Evolutionary conservation across 2,113 vertebrate species (phyloP).

Genomic region (Elephas maximus): DNA sequence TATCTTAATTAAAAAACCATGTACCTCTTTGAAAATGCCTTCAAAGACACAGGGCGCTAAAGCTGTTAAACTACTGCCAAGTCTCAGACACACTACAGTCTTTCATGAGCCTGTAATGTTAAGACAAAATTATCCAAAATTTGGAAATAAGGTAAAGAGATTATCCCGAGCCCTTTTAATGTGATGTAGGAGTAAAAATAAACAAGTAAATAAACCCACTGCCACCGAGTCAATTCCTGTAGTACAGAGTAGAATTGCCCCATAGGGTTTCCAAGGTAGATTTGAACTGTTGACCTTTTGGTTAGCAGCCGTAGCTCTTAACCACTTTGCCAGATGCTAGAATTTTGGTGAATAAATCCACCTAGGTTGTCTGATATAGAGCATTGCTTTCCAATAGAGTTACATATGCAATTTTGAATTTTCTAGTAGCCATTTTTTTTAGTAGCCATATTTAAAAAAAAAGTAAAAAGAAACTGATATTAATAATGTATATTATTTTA

Average conservation of each 20-base stretch:
- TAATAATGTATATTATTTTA: conserved; percentile 22
- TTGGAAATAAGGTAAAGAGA: conserved; percentile 48
- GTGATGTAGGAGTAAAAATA: background rate
- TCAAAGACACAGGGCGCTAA: conserved; percentile 7
- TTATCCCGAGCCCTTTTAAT: background rate
- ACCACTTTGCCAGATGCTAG: no score
- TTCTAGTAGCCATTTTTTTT: background rate
- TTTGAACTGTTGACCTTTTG: no score
- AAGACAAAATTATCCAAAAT: conserved; percentile 30
- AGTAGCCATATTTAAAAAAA: background rate
- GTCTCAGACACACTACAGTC: conserved; percentile 16
- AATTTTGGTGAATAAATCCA: background rate
- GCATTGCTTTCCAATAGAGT: background rate
- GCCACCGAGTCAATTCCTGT: no score
- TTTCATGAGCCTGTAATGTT: conserved; percentile 41
- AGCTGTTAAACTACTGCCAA: background rate
- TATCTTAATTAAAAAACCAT: no score
- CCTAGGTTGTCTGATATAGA: background rate
- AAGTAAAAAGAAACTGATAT: conserved; percentile 42
- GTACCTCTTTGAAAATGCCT: background rate
- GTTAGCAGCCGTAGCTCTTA: no score
- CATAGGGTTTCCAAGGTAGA: no score
- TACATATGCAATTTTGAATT: background rate
- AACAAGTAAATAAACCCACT: no score
- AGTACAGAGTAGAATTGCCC: no score